Conservation (phyloP, 2,888 invertebrate genomes). For the Sabatieria punctata region DNA sequence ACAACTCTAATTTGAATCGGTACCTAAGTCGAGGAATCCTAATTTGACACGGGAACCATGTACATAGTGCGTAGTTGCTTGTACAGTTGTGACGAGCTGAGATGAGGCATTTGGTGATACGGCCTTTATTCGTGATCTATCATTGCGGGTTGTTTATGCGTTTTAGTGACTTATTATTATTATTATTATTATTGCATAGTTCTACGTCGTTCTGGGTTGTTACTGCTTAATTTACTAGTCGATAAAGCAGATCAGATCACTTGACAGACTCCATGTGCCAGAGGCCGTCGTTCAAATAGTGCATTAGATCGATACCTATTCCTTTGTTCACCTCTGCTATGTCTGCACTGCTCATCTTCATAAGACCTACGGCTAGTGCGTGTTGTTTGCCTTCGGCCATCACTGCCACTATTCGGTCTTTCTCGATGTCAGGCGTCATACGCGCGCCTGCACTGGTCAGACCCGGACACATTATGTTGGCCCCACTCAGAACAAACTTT, state of each 20-base stretch:
- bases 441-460: slow-evolving; percentile 85
- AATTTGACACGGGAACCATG: too few species aligned
- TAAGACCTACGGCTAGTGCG: slow-evolving; percentile 82
- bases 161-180: too few species aligned
- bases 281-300: slow-evolving; percentile 93
- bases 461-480: slow-evolving; percentile 99
- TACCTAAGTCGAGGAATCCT: too few species aligned
- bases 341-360: slow-evolving; percentile 75
- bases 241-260: slow-evolving; percentile 31
- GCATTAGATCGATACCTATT: slow-evolving; percentile 89
- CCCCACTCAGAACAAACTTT: slow-evolving; percentile 83
- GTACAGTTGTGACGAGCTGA: too few species aligned
- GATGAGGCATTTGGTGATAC: too few species aligned
- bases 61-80: too few species aligned
- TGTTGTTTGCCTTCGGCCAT: slow-evolving; percentile 89
- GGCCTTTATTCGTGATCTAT: too few species aligned
- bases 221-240: not conserved
- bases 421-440: slow-evolving; percentile 17
- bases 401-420: slow-evolving; percentile 46
- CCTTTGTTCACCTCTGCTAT: slow-evolving; percentile 82
- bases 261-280: slow-evolving; percentile 90
- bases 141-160: too few species aligned
- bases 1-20: too few species aligned
- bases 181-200: too few species aligned
- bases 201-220: too few species aligned